Evolutionary conservation across 2,113 vertebrate species (phyloP), one percentile per base, ranked within the genome.

Genomic region (Hydrolagus affinis): DNA sequence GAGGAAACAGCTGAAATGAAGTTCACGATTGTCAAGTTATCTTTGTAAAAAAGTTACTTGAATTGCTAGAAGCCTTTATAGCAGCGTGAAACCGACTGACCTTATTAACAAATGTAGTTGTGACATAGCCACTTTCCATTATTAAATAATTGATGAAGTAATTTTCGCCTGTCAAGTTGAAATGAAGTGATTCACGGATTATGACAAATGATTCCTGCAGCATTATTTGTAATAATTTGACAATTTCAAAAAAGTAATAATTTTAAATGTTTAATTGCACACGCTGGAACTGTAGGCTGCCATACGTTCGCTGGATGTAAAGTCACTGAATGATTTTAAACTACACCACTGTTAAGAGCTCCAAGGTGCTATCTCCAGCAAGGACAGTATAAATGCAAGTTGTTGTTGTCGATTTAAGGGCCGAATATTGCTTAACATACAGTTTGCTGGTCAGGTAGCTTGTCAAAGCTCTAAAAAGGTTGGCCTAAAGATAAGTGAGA

Each of bases 121-220:
- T 83, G 78, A 83, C 78, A 60, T 25, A 25, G 14, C 23, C 30
- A 66, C 28, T 83, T 64, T 83, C 28, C 59, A 11, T 66, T 66
- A 83, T 66, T 83, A 83, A 83, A 83, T 83, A 83, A 83, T 83
- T 60, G 78, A 83, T 83, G 78, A 83, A 83, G 60, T 83, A 83
- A 83, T 83, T 83, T 83, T 83, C 62, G 10, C 60, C 60, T 66
- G 78, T 83, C 78, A 83, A 83, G 17, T 83, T 83, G 64, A 83
- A 83, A 83, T 32, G 28, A 17, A 83, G 28, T 83, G 60, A 83
- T 83, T 83, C 62, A 28, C 66, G 28, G 78, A 83, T 83, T 83
- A 83, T 83, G 60, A 83, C 78, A 64, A 83, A 83, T 83, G 78
- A 68, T 60, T 66, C 32, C 25, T 11, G 25, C 32, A 44, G 78